phyloP scores from a whole-genome alignment of 2,113 vertebrate species.

The Caloenas nicobarica region DNA sequence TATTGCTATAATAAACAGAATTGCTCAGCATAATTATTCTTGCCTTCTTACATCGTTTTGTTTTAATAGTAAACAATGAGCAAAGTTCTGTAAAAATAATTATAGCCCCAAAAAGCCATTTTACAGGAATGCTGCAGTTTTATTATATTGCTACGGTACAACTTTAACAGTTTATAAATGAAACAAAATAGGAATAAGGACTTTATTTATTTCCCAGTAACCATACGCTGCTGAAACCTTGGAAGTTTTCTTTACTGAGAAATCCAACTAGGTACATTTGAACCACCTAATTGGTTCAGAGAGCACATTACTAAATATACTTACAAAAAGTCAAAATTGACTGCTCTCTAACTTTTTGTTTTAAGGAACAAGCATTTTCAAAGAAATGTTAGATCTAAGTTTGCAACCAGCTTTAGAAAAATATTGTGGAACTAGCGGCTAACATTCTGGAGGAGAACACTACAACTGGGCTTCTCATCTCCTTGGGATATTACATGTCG shows the following conservation, averaged over 20 bases:
- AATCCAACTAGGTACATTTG: background rate
- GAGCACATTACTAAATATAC: background rate
- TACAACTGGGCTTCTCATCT: background rate
- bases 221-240: background rate
- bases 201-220: background rate
- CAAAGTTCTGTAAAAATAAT: background rate
- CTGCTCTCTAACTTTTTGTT: background rate
- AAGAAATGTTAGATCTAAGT: background rate
- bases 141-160: background rate
- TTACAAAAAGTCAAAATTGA: background rate
- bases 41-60: background rate
- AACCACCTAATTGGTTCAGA: background rate
- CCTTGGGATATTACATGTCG: background rate
- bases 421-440: background rate
- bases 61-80: background rate
- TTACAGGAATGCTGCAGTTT: background rate
- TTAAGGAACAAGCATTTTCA: background rate
- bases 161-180: background rate
- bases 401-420: background rate
- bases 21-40: background rate
- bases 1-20: background rate
- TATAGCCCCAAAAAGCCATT: background rate
- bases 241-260: background rate
- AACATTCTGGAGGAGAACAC: background rate
- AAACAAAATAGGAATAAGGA: background rate